These are phyloP conservation scores for Phoenoteleia sp. DNA, from an alignment of 2,888 invertebrate genomes.

Conservation along the genomic window DNA sequence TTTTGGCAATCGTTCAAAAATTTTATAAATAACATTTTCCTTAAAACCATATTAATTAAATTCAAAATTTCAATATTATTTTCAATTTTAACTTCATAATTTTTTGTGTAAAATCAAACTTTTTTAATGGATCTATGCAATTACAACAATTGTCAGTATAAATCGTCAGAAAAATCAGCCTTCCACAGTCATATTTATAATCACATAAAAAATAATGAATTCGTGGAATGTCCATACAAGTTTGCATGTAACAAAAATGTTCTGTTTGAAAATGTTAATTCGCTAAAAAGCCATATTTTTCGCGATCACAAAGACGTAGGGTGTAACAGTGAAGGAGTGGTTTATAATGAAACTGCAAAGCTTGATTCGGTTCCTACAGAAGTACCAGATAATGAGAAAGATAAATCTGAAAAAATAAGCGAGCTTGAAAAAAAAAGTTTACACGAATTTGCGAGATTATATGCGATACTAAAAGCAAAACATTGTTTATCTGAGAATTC, in stretches of 20 bases:
- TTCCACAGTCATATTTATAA: slow-evolving; percentile 25
- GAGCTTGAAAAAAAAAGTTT: no score
- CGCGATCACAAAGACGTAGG: no score
- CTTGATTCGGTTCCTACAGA: no score
- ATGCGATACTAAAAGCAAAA: slow-evolving; percentile 27
- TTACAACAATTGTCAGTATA: slow-evolving; percentile 6
- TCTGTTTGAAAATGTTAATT: slow-evolving; percentile 32
- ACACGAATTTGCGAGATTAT: slow-evolving; percentile 16
- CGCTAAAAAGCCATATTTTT: slow-evolving; percentile 31
- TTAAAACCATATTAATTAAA: no score
- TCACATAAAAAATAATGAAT: slow-evolving; percentile 18
- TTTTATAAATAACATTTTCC: no score
- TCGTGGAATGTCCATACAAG: slow-evolving; percentile 18
- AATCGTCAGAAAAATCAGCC: neutral
- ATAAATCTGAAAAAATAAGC: no score
- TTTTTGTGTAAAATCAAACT: no score
- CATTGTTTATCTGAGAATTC: slow-evolving; percentile 19
- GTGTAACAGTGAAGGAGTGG: no score
- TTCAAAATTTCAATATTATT: no score
- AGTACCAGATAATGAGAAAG: no score
- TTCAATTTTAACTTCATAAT: no score
- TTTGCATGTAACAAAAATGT: slow-evolving; percentile 20
- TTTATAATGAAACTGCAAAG: neutral
- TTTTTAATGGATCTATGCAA: slow-evolving; percentile 22
- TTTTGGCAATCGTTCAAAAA: no score